Evolutionary conservation across 1,140 invertebrate genomes (phyloP), one percentile per base, ranked within the genome.

Genomic region (Eulimnadia texana): DNA sequence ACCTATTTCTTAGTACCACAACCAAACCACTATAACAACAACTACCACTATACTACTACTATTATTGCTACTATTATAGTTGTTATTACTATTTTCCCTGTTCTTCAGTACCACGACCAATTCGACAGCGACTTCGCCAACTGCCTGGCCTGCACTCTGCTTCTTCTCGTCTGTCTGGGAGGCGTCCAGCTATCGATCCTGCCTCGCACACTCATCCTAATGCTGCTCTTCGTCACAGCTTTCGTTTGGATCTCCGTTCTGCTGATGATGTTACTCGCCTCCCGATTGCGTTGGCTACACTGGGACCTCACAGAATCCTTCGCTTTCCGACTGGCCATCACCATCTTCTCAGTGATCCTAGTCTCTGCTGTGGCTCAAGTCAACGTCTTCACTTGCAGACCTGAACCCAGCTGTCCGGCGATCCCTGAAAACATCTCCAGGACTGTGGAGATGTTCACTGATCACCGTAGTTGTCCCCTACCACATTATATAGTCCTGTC

Each of bases 241-340:
- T 93, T 93, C 73, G 81, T 88, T 3, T 92, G 89, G 88, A 84
- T 90, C 29, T 80, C 87, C 16, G 82, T 88, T 23, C 82, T 92
- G 13, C 76, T 93, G 11, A 89, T 90, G 72, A 71, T 93, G 22
- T 77, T 92, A 10, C 74, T 93, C 16, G 88, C 87, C 28, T 85
- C 87, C 2, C 78, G 88, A 60, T 73, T 91, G 50, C 78, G 85
- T 64, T 84, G 84, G 73, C 88, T 91, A 62, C 75, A 82, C 27
- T 91, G 88, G 80, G 89, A 93, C 71, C 82, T 92, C 47, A 84
- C 85, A 1, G 80, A 84, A 67, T 86, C 84, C 58, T 88, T 88
- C 67, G 78, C 84, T 0, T 74, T 92, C n/a, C 79, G 90, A 54
- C 78, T 91, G 63, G 86, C 86, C 50, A 85, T 90, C 2, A 89